These are phyloP conservation scores for Cryptus viduatorius DNA, from an alignment of 2,888 invertebrate genomes.

Conservation along the genomic window DNA sequence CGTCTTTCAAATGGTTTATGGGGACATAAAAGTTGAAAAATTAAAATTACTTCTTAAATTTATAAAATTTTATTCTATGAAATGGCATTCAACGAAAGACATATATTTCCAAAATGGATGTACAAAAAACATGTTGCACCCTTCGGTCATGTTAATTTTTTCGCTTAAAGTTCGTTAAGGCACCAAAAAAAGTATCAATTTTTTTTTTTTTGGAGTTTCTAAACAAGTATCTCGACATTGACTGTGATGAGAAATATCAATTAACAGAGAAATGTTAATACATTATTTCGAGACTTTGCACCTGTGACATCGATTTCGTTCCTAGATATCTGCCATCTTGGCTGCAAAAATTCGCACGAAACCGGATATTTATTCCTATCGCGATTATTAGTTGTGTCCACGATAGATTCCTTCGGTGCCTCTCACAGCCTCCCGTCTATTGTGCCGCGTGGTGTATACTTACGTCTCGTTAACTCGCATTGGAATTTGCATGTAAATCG, in stretches of 20 bases:
- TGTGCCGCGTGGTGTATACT: slow-evolving; percentile 57
- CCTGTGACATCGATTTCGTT: neutral
- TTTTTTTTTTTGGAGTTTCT: too few species aligned
- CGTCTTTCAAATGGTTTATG: too few species aligned
- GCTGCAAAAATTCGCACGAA: neutral
- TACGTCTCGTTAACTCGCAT: slow-evolving; percentile 66
- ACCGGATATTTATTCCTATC: slow-evolving; percentile 54
- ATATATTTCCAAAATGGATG: too few species aligned
- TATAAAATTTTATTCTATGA: too few species aligned
- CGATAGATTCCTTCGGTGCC: slow-evolving; percentile 52
- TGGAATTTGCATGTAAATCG: slow-evolving; percentile 68
- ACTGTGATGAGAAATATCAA: neutral
- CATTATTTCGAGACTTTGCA: neutral
- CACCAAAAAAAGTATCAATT: too few species aligned
- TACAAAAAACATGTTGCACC: too few species aligned
- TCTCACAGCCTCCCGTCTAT: slow-evolving; percentile 27
- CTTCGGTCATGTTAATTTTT: too few species aligned
- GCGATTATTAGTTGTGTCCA: slow-evolving; percentile 53
- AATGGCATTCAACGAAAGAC: too few species aligned
- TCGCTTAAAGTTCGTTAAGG: too few species aligned
- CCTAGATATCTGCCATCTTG: neutral
- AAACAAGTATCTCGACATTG: neutral
- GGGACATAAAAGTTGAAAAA: too few species aligned
- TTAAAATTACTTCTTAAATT: too few species aligned
- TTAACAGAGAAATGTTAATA: neutral